Conservation (phyloP, 2,888 invertebrate species). For the Dromius quadrimaculatus region DNA sequence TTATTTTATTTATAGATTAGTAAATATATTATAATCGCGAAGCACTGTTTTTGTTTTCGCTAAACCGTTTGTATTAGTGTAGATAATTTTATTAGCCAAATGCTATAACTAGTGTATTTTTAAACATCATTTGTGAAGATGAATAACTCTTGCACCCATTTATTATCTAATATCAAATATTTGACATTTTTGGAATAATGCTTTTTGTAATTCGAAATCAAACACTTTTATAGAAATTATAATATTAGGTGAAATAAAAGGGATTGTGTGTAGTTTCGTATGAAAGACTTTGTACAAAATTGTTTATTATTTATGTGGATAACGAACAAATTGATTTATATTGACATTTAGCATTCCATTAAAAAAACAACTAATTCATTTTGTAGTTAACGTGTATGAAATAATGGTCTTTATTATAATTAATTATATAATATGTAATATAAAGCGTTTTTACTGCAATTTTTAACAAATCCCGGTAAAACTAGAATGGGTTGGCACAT, state of each 20-base stretch:
- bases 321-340: constrained; percentile 33
- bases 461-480: background rate
- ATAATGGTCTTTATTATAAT: constrained; percentile 46
- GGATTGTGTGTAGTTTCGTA: constrained; percentile 45
- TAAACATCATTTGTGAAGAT: constrained; percentile 22
- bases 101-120: constrained; percentile 29
- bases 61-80: constrained; percentile 22
- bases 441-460: constrained; percentile 14
- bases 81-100: constrained; percentile 25
- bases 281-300: constrained; percentile 42
- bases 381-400: constrained; percentile 45
- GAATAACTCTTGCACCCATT: constrained; percentile 13
- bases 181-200: constrained; percentile 37
- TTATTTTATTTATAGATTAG: constrained; percentile 20
- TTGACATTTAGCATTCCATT: constrained; percentile 44
- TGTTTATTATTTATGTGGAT: constrained; percentile 28
- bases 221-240: constrained; percentile 39
- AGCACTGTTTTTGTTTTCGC: constrained; percentile 16
- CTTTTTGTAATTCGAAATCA: constrained; percentile 44
- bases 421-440: constrained; percentile 37
- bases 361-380: constrained; percentile 34
- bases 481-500: background rate
- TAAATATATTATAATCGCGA: constrained; percentile 22
- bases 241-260: constrained; percentile 34
- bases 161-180: constrained; percentile 13